A percentile compares a stretch with the other conserved stretches of the same genome.
phyloP scores from a whole-genome alignment of 1,140 invertebrate species.

The Stegodyphus mimosarum region DNA sequence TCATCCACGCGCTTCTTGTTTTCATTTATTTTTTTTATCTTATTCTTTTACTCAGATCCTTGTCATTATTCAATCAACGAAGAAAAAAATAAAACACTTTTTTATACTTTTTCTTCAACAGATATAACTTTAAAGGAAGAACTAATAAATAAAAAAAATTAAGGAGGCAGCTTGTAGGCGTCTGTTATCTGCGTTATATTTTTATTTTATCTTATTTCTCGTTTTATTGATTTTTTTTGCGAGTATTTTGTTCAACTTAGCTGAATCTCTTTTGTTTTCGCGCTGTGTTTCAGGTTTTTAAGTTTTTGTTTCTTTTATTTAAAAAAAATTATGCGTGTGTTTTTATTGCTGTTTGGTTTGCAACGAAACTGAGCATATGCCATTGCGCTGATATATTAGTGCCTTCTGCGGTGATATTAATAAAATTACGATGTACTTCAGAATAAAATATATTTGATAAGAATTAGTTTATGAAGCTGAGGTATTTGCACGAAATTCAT shows the following conservation, averaged over 20 bases:
- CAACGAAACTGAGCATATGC: too few species aligned
- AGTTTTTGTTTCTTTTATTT: too few species aligned
- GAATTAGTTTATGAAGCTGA: too few species aligned
- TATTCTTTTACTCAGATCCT: constrained; percentile 5
- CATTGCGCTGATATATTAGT: too few species aligned
- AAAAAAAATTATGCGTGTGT: too few species aligned
- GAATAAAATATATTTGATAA: too few species aligned
- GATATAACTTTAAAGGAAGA: neutral
- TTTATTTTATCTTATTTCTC: neutral
- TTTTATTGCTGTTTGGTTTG: too few species aligned
- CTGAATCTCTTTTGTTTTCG: neutral
- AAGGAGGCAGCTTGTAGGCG: constrained; percentile 3
- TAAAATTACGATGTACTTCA: too few species aligned
- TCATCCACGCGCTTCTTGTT: neutral
- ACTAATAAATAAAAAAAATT: constrained; percentile 24
- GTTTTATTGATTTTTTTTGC: constrained; percentile 13
- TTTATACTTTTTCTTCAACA: neutral
- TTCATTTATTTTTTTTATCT: neutral
- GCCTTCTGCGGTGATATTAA: too few species aligned
- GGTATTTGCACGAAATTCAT: too few species aligned
- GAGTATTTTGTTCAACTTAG: neutral
- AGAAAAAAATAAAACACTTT: neutral
- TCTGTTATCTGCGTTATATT: neutral
- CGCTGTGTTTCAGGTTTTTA: too few species aligned
- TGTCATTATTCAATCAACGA: constrained; percentile 31